These are phyloP conservation scores for Pogoniulus pusillus DNA, from an alignment of 2,797 vertebrate species.

Conservation along the genomic window DNA sequence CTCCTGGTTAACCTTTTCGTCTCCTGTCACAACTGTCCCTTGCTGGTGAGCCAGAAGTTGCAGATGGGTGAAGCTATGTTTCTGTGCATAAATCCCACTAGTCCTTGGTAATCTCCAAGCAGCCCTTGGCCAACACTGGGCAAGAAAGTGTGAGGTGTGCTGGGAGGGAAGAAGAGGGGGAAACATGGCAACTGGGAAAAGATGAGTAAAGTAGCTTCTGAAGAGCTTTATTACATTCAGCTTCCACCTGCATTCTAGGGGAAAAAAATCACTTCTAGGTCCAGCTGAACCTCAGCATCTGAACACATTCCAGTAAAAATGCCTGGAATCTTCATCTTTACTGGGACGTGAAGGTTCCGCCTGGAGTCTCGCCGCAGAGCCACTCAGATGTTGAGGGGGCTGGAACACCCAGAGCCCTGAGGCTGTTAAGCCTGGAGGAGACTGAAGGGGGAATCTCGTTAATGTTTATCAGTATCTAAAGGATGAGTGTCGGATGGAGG, in stretches of 20 bases:
- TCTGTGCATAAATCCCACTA: neutral
- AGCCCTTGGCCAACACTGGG: neutral
- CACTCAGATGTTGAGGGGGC: no score
- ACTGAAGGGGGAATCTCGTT: no score
- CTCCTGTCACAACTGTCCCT: neutral
- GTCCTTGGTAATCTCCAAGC: neutral
- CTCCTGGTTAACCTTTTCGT: neutral
- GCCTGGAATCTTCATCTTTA: neutral
- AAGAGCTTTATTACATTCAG: neutral
- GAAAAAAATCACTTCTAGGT: neutral
- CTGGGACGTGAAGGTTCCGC: no score
- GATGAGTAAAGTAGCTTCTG: neutral
- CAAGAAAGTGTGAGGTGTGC: rapidly evolving
- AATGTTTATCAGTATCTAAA: no score
- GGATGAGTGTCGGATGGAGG: no score
- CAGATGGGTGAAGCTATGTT: rapidly evolving
- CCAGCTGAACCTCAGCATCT: neutral
- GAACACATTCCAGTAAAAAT: neutral
- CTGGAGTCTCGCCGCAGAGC: no score
- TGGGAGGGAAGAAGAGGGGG: neutral
- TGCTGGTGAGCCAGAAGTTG: neutral
- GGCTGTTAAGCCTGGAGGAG: no score
- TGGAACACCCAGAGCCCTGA: no score
- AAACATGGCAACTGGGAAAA: no score
- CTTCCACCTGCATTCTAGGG: neutral